Evolutionary conservation across 2,888 invertebrate genomes (phyloP), one percentile per base, ranked within the genome.

Genomic region (Diaprepes abbreviatus): DNA sequence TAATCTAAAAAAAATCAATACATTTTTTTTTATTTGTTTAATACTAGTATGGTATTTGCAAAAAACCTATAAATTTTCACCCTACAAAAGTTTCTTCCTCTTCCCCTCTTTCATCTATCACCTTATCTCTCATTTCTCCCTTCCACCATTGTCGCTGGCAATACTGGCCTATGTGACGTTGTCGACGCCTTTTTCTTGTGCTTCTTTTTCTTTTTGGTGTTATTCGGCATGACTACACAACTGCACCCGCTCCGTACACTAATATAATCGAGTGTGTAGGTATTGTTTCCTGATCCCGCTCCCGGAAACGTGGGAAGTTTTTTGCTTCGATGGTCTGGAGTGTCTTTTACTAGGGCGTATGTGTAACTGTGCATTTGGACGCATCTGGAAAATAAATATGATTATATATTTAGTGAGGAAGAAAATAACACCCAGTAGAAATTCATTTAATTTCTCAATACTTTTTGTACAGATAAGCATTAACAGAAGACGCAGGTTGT

Each of bases 241-340:
- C 92, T 90, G 85, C 95, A 95, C 36, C 95, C 95, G 75, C 93
- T 92, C 67, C 94, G 88, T 71, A 95, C 90, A 78, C 88, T 87
- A 78, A 95, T 93, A 85, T 94, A 93, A 86, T 94, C 94, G 84
- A 95, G 86, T 71, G 91, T 90, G 90, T 92, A 94, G 63, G 88
- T 64, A 7, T 17, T 63, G 43, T 72, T 72, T 2, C 68, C 68
- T 2, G 36, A 40, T 17, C 40, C 64, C 3, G 86, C 86, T 1
- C 87, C 87, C 0, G 89, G 87, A 74, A 89, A 83, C 50, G 83
- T 79, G 10, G 85, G 85, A 72, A 86, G 84, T 67, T 83, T 82
- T 55, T 79, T 79, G 62, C 78, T 78, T 48, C 81, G 75, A 77
- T 75, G 83, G 66, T 83, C 86, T 57, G 85, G 86, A 72, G 85